Conservation (phyloP, 2,797 vertebrate species). For the Epinephelus awoara region DNA sequence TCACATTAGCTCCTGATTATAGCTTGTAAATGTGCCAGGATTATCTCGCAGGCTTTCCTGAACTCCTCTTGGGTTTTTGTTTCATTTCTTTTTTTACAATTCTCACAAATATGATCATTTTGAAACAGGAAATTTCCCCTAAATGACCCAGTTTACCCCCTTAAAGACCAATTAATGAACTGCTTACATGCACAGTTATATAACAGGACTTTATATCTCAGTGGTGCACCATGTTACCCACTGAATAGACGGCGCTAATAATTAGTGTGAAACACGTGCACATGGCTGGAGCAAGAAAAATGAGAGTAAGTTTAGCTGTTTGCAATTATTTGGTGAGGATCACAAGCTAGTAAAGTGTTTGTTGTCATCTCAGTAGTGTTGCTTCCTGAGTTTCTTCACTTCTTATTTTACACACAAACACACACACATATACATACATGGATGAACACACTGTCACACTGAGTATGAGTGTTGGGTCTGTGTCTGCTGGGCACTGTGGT, state of each 20-base stretch:
- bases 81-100: not conserved
- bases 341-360: not conserved
- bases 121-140: not conserved
- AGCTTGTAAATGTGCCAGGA: not conserved
- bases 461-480: not conserved
- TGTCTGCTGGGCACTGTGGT: not conserved
- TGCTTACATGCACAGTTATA: constrained; percentile 8
- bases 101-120: not conserved
- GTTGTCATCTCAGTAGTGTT: not conserved
- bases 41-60: not conserved
- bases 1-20: not conserved
- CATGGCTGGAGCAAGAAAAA: not conserved
- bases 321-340: not conserved
- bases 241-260: not conserved
- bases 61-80: not conserved
- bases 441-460: not conserved
- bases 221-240: not conserved
- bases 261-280: constrained; percentile 12
- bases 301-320: not conserved
- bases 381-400: too few species aligned
- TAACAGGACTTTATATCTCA: constrained; percentile 8
- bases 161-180: not conserved
- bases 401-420: too few species aligned
- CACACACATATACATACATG: too few species aligned
- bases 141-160: not conserved